Conservation (phyloP, 2,888 invertebrate species). For the Ptychoptera contaminata region DNA sequence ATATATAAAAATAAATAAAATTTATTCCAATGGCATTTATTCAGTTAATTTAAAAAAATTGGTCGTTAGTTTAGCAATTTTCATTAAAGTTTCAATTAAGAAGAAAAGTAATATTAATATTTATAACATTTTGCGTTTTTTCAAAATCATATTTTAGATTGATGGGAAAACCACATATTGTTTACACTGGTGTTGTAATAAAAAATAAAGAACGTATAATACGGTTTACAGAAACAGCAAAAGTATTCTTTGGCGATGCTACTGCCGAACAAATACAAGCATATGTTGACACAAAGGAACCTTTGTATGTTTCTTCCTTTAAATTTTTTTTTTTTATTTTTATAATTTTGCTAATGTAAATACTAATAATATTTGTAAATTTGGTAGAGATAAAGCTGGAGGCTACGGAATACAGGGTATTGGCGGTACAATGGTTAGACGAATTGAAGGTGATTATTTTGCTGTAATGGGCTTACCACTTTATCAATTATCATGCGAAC, state of each 20-base stretch:
- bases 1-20: too few relatives aligned
- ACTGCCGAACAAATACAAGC: constrained; percentile 56
- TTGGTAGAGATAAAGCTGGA: constrained; percentile 72
- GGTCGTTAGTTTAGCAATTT: too few relatives aligned
- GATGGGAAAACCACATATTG: constrained; percentile 60
- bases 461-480: constrained; percentile 82
- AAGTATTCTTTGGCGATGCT: constrained; percentile 66
- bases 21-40: not conserved
- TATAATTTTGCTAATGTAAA: constrained; percentile 6
- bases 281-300: constrained; percentile 79
- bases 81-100: too few relatives aligned
- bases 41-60: too few relatives aligned
- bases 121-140: not conserved
- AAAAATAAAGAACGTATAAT: constrained; percentile 40
- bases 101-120: too few relatives aligned
- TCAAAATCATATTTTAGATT: constrained; percentile 38
- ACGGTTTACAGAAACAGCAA: constrained; percentile 66
- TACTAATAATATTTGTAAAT: constrained; percentile 2
- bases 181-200: constrained; percentile 77
- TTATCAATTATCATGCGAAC: constrained; percentile 38
- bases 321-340: constrained; percentile 1
- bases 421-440: constrained; percentile 68
- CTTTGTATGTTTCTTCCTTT: constrained; percentile 50
- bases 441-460: constrained; percentile 71
- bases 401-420: constrained; percentile 77